Evolutionary conservation across 2,797 vertebrate genomes (phyloP).

Genomic region (Hylomyscus alleni): DNA sequence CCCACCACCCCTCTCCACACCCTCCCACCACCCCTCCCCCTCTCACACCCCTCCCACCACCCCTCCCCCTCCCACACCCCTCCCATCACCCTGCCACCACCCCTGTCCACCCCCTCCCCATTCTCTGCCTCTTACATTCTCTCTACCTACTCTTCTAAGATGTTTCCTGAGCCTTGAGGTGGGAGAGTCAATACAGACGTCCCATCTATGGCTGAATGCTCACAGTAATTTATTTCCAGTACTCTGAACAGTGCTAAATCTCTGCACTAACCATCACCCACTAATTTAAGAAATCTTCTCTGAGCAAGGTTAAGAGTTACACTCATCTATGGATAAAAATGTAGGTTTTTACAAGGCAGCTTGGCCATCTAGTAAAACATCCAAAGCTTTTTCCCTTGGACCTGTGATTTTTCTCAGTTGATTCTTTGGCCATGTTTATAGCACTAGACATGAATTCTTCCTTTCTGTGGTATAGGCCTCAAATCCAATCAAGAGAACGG

Average conservation of each 20-base stretch:
- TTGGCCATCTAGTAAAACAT: background rate
- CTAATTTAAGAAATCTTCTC: background rate
- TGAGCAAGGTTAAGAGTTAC: background rate
- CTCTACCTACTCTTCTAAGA: background rate
- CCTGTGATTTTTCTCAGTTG: background rate
- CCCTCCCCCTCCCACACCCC: too few relatives aligned
- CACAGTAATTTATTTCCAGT: background rate
- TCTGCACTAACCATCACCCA: background rate
- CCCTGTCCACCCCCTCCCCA: too few relatives aligned
- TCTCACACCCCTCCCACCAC: too few relatives aligned
- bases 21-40: too few relatives aligned
- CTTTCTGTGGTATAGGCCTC: background rate
- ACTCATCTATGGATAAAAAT: background rate
- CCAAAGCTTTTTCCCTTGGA: background rate
- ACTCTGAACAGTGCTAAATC: background rate
- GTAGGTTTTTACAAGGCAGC: background rate
- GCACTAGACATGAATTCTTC: background rate
- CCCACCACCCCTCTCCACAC: too few relatives aligned
- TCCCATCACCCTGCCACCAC: too few relatives aligned
- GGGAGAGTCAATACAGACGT: background rate
- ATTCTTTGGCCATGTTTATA: background rate
- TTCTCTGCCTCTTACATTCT: background rate
- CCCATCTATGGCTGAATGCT: background rate
- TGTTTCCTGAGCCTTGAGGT: background rate
- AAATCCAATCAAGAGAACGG: background rate